Evolutionary conservation across 2,113 vertebrate species (phyloP), one percentile per base, ranked within the genome.

Genomic region (Nibea coibor): DNA sequence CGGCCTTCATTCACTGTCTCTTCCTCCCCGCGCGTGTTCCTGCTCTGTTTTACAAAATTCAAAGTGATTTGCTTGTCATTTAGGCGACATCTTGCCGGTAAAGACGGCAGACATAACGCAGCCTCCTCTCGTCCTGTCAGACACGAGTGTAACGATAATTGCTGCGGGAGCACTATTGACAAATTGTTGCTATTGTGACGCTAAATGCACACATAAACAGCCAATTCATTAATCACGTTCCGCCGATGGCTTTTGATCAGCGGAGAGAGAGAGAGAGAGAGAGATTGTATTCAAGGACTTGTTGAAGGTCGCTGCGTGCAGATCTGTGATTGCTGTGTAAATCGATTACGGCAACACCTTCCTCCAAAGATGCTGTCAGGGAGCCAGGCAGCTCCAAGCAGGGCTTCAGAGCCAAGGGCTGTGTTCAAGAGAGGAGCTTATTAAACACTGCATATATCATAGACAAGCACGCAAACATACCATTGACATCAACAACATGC

Each of bases 321-420:
- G 83, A 88, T 89, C 84, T 89, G 89, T 88, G 88, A 92, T 92
- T 89, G 87, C 90, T 86, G 90, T 91, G 87, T 86, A 92, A 93
- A 94, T 93, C 83, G 88, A 93, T 93, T 93, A 93, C 74, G 69
- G 87, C 85, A 85, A 79, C 85, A 70, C 84, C 62, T 85, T 73
- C 68, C 74, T 91, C 54, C 28, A 72, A 89, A 86, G 81, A 85
- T 76, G 84, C 92, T 91, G 91, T 88, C 89, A 84, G 75, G 54
- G 75, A 22, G 86, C 82, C 86, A 89, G 73, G 68, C 62, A 56
- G 71, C 79, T 85, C 59, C 15, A 20, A 74, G 72, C 75, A 61
- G 67, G 10, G 61, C 63, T 64, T 80, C 76, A 79, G 64, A 85
- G 70, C 56, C 56, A 53, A 71, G 56, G 20, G 56, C 59, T 24